Percentiles rank a stretch among this genome's conserved stretches.
Evolutionary conservation across 1,140 invertebrate genomes (phyloP).

Genomic region (Panagrolaimus sp.): DNA sequence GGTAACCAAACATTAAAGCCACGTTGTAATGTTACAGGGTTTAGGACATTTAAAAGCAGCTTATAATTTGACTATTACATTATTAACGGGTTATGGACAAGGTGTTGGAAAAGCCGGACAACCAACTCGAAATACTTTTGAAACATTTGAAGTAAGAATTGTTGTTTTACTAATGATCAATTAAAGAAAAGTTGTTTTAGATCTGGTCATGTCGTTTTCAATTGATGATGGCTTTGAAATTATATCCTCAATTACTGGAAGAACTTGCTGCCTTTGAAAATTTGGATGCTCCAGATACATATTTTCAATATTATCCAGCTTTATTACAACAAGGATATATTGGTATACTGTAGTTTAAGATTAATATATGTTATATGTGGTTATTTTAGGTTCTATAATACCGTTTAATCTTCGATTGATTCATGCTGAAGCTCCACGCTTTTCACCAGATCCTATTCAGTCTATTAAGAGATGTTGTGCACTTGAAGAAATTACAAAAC

Average conservation of each 20-base stretch:
- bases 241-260: constrained; percentile 29
- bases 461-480: not conserved
- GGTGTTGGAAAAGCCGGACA: not conserved
- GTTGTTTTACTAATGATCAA: not conserved
- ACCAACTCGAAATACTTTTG: constrained; percentile 12
- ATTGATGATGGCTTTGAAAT: constrained; percentile 39
- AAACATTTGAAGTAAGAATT: constrained; percentile 13
- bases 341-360: not conserved
- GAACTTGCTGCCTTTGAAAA: constrained; percentile 45
- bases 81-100: constrained; percentile 12
- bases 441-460: constrained; percentile 28
- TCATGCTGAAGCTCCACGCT: constrained; percentile 40
- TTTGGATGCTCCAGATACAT: constrained; percentile 47
- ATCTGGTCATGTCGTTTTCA: constrained; percentile 44
- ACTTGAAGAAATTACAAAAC: constrained; percentile 17
- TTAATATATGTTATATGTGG: not conserved
- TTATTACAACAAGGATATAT: constrained; percentile 12
- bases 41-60: constrained; percentile 6
- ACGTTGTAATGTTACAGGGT: not conserved
- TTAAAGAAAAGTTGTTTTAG: constrained; percentile 27
- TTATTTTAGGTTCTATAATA: constrained; percentile 19
- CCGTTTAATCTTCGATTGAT: constrained; percentile 41
- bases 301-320: constrained; percentile 38
- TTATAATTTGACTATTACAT: constrained; percentile 15
- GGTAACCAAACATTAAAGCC: not conserved